phyloP scores from a whole-genome alignment of 1,140 invertebrate genomes.

The Drosophila cardini region DNA sequence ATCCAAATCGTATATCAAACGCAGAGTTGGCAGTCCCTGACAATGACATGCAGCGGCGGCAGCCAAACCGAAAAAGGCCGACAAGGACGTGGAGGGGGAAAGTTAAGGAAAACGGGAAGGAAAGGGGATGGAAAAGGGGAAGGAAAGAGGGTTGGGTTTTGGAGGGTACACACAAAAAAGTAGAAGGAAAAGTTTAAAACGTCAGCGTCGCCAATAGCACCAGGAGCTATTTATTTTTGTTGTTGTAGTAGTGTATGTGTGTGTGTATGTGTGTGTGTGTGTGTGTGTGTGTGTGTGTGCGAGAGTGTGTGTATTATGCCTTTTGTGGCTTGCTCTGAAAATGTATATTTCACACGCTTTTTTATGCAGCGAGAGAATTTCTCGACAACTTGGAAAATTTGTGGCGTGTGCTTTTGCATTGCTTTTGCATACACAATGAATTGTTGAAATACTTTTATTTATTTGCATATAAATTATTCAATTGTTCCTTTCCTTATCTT shows the following conservation, averaged over 20 bases:
- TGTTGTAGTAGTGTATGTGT: constrained; percentile 32
- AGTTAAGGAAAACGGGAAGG: neutral
- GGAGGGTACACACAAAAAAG: constrained; percentile 10
- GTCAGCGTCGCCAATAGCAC: constrained; percentile 41
- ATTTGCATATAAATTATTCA: constrained; percentile 82
- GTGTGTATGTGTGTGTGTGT: constrained; percentile 23
- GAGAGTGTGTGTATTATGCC: constrained; percentile 62
- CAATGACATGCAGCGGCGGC: constrained; percentile 75
- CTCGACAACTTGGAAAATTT: constrained; percentile 19
- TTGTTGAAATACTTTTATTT: constrained; percentile 78
- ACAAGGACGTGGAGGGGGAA: constrained; percentile 36
- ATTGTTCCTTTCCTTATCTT: constrained; percentile 76
- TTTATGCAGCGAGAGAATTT: constrained; percentile 27
- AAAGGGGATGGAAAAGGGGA: no score
- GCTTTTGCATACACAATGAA: constrained; percentile 43
- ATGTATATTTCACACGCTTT: constrained; percentile 71
- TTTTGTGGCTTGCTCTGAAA: constrained; percentile 71
- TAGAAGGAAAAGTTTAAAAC: constrained; percentile 49
- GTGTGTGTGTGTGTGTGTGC: constrained; percentile 46
- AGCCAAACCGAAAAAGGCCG: constrained; percentile 64
- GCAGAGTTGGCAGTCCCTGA: constrained; percentile 76
- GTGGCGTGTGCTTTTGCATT: constrained; percentile 40
- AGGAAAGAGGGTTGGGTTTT: neutral
- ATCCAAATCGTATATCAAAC: constrained; percentile 81
- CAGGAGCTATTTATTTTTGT: constrained; percentile 31